Percentiles rank a stretch among this genome's conserved stretches.
These are phyloP conservation scores for Xanthostigma xanthostigma DNA, from an alignment of 2,888 invertebrate genomes.

Conservation along the genomic window DNA sequence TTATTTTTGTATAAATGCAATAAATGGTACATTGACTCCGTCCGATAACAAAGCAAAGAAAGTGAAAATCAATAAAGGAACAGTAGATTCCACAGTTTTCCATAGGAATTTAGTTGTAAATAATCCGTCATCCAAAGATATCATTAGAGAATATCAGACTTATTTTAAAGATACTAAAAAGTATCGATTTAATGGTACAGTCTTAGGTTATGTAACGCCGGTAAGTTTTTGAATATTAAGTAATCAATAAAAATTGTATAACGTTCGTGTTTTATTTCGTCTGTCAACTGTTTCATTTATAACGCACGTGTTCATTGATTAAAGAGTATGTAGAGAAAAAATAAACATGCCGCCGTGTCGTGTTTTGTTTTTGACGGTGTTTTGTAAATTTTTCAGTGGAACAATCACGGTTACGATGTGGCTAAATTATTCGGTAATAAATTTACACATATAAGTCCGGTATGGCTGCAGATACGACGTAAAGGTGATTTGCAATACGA, in stretches of 20 bases:
- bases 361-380: neutral
- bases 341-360: neutral
- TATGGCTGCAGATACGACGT: constrained; percentile 78
- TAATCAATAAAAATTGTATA: too few species aligned
- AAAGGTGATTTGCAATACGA: constrained; percentile 46
- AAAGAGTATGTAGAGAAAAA: constrained; percentile 1
- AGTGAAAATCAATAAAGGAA: constrained; percentile 30
- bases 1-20: too few species aligned
- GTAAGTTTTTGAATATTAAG: constrained; percentile 32
- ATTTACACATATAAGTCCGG: constrained; percentile 82
- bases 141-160: constrained; percentile 57
- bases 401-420: constrained; percentile 82
- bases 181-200: constrained; percentile 54
- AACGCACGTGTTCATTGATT: neutral
- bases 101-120: constrained; percentile 54
- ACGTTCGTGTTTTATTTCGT: too few species aligned
- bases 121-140: constrained; percentile 52
- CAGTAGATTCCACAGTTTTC: constrained; percentile 47
- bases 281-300: too few species aligned
- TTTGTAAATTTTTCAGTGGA: constrained; percentile 57
- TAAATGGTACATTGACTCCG: neutral
- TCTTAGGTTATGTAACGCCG: constrained; percentile 84
- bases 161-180: constrained; percentile 54
- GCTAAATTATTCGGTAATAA: constrained; percentile 81
- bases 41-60: neutral